phyloP scores from a whole-genome alignment of 2,888 invertebrate species.

The Mylabris sibirica region DNA sequence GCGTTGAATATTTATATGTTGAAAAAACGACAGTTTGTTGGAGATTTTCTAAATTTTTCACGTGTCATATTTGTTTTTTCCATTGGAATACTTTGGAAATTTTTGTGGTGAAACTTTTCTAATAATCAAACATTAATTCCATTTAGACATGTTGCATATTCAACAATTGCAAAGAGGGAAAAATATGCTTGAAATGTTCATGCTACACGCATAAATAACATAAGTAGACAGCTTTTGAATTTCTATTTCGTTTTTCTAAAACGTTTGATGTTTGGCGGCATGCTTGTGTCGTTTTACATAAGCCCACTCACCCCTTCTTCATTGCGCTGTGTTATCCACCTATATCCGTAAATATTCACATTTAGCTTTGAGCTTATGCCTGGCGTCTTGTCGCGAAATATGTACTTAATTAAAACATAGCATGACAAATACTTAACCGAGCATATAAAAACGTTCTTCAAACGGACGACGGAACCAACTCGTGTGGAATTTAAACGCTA shows the following conservation, averaged over 20 bases:
- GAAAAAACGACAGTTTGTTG: not conserved
- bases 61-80: no score
- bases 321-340: conserved; percentile 25
- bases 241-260: conserved; percentile 47
- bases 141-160: conserved; percentile 36
- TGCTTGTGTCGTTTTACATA: conserved; percentile 45
- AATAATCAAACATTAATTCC: conserved; percentile 7
- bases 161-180: conserved; percentile 25
- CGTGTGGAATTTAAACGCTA: conserved; percentile 15
- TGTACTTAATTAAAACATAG: conserved; percentile 60
- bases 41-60: not conserved
- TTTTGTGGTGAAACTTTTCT: conserved; percentile 7
- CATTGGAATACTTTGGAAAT: not conserved
- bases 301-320: conserved; percentile 49
- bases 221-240: conserved; percentile 42
- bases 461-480: conserved; percentile 40
- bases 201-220: conserved; percentile 7
- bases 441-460: conserved; percentile 46
- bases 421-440: conserved; percentile 60
- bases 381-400: conserved; percentile 56
- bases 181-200: conserved; percentile 6
- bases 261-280: conserved; percentile 44
- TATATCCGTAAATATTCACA: conserved; percentile 14
- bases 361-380: conserved; percentile 51
- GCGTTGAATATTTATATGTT: not conserved